Conservation (phyloP, 2,797 vertebrate genomes). For the Malurus splendens region DNA sequence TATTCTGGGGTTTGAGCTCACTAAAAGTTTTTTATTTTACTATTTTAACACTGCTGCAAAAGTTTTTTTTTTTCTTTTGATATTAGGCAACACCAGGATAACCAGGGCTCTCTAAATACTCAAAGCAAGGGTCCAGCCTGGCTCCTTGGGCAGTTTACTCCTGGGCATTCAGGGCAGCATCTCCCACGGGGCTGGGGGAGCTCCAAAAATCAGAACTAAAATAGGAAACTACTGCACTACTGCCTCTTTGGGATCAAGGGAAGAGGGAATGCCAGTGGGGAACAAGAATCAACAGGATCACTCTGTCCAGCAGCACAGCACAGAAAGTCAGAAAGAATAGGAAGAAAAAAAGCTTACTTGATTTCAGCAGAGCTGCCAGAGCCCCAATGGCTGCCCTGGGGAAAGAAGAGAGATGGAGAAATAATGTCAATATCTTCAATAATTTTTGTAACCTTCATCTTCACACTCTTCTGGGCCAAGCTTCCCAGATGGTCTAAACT, state of each 20-base stretch:
- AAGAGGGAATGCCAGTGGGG: neutral
- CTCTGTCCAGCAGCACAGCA: neutral
- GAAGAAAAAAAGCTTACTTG: slow-evolving; percentile 80
- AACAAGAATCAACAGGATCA: neutral
- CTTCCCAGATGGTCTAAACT: neutral
- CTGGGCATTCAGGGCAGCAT: neutral
- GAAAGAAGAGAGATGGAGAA: slow-evolving; percentile 61
- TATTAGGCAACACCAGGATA: neutral
- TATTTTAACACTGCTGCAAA: too few relatives aligned
- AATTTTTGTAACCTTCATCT: slow-evolving; percentile 50
- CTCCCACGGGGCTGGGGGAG: neutral
- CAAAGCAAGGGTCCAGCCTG: neutral
- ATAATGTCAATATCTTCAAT: slow-evolving; percentile 52
- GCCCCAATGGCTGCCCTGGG: slow-evolving; percentile 82
- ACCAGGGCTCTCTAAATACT: neutral
- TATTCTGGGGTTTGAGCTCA: neutral
- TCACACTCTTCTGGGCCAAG: slow-evolving; percentile 10
- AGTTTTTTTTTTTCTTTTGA: too few relatives aligned
- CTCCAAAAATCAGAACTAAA: neutral
- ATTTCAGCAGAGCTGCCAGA: slow-evolving; percentile 82
- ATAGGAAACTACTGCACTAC: accelerated
- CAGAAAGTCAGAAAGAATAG: slow-evolving; percentile 1
- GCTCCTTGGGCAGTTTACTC: neutral
- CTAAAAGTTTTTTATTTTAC: neutral
- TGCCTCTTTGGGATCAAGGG: neutral